These are phyloP conservation scores for Garrulus glandarius DNA, from an alignment of 2,797 vertebrate genomes.

Conservation along the genomic window DNA sequence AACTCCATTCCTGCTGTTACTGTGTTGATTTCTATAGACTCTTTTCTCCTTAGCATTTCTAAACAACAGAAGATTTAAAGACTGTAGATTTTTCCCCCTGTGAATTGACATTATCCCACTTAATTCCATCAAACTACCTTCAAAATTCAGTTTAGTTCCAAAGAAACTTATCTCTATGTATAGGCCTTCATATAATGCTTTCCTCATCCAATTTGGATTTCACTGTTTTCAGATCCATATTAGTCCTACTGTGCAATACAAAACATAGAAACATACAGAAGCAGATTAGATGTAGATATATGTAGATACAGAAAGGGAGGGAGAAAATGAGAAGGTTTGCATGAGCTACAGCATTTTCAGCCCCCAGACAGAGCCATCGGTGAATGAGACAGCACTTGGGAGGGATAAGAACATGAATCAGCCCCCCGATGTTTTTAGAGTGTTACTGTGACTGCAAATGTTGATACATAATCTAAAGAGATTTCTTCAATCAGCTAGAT, in stretches of 20 bases:
- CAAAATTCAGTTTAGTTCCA: not conserved
- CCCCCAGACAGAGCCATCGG: not conserved
- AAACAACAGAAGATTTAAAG: constrained; percentile 44
- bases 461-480: not conserved
- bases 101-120: not conserved
- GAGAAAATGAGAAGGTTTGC: not conserved
- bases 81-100: not conserved
- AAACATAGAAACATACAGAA: not conserved
- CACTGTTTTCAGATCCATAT: not conserved
- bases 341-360: not conserved
- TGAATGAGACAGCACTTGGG: not conserved
- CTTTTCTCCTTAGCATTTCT: constrained; percentile 4
- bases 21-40: not conserved
- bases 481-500: not conserved
- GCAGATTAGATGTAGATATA: not conserved
- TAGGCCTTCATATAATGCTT: not conserved
- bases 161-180: not conserved
- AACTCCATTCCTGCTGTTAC: constrained; percentile 1
- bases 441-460: not conserved
- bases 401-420: not conserved
- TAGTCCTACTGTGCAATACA: not conserved
- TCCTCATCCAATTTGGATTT: not conserved
- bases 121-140: constrained; percentile 17
- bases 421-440: not conserved
- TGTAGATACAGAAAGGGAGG: not conserved